These are phyloP conservation scores for Turdus rufiventris DNA, from an alignment of 2,113 vertebrate species.

Conservation along the genomic window DNA sequence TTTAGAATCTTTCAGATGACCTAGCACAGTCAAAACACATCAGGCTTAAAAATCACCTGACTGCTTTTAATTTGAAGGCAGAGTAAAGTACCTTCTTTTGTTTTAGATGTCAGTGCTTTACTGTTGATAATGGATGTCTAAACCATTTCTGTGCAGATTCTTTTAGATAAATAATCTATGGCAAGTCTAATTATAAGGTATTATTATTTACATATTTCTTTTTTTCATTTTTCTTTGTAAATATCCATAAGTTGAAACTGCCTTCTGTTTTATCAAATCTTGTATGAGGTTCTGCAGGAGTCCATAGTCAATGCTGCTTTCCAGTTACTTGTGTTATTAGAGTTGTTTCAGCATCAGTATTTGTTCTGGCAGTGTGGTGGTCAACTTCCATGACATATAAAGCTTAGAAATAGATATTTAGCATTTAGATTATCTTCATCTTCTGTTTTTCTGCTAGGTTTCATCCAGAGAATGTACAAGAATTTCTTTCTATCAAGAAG, in stretches of 20 bases:
- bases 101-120: background rate
- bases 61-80: background rate
- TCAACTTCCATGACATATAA: background rate
- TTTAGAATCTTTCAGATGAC: background rate
- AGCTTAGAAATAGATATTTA: background rate
- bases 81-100: background rate
- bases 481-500: slow-evolving; percentile 90
- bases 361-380: background rate
- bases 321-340: background rate
- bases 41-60: background rate
- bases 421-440: background rate
- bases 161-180: background rate
- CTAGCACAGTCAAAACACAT: background rate
- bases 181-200: background rate
- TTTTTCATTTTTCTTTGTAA: background rate
- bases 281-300: background rate
- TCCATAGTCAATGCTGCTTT: background rate
- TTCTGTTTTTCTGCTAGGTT: slow-evolving; percentile 77
- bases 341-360: background rate
- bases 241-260: background rate
- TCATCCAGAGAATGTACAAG: slow-evolving; percentile 92
- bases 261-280: background rate
- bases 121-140: background rate
- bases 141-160: background rate
- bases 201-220: background rate